Conservation (phyloP, 2,113 vertebrate genomes). For the Tupaia tana region DNA sequence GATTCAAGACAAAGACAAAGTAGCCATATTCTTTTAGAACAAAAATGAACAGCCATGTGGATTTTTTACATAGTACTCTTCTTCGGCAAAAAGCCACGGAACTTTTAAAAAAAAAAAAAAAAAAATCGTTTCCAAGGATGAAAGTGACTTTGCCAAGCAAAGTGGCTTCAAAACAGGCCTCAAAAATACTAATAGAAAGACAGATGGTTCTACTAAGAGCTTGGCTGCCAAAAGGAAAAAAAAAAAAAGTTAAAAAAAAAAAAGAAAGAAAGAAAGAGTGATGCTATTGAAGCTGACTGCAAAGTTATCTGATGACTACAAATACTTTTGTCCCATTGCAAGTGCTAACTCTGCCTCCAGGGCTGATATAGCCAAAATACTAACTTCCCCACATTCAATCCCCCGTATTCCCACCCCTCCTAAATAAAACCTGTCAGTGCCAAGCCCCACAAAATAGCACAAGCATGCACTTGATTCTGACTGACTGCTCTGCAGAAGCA, state of each 20-base stretch:
- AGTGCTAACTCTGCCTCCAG: conserved; percentile 90
- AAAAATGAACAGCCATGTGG: conserved; percentile 94
- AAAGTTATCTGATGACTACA: conserved; percentile 91
- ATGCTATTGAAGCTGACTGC: conserved; percentile 95
- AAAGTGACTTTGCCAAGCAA: conserved; percentile 97
- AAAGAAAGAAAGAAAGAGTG: conserved; percentile 89
- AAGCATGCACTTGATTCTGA: conserved; percentile 86
- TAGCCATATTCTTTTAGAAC: conserved; percentile 87
- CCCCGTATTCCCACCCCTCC: conserved; percentile 53
- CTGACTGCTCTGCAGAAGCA: conserved; percentile 84
- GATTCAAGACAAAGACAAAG: conserved; percentile 87
- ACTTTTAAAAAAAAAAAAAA: too few relatives aligned
- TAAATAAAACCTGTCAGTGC: conserved; percentile 84
- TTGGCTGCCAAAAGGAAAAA: conserved; percentile 94
- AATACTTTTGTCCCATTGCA: conserved; percentile 88
- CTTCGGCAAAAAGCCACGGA: conserved; percentile 94
- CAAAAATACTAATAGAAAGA: conserved; percentile 97
- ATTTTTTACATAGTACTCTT: conserved; percentile 91
- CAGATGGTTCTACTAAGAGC: conserved; percentile 98
- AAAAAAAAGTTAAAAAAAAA: conserved; percentile 89
- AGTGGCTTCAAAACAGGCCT: conserved; percentile 93
- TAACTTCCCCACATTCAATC: conserved; percentile 81
- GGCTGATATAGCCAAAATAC: conserved; percentile 87
- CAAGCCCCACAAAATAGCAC: conserved; percentile 83
- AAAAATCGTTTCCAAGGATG: conserved; percentile 95